A percentile compares a stretch with the other conserved stretches of the same genome.
Conservation (phyloP, 2,113 vertebrate genomes). For the Corythornis madagascariensis region DNA sequence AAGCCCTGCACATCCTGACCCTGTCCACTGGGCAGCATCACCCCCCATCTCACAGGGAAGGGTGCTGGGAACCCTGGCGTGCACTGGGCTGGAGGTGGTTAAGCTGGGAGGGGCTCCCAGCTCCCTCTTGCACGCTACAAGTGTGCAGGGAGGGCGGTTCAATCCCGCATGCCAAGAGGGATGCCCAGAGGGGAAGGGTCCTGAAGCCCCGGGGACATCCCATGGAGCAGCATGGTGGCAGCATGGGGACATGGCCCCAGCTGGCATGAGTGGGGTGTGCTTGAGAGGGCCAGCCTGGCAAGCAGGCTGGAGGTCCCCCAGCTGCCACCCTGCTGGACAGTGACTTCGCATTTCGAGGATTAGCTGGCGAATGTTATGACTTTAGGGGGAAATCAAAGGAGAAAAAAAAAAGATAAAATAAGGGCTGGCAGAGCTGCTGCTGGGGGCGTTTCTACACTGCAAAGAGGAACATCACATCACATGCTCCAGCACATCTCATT, state of each 20-base stretch:
- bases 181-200: not conserved
- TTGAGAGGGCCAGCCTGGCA: fast-evolving
- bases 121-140: not conserved
- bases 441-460: not conserved
- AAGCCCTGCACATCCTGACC: not conserved
- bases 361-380: not conserved
- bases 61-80: fast-evolving
- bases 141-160: not conserved
- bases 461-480: constrained; percentile 36
- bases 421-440: not conserved
- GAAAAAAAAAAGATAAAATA: too few relatives aligned
- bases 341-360: constrained; percentile 3
- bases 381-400: not conserved
- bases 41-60: fast-evolving
- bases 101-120: constrained; percentile 25
- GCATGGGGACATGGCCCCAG: not conserved
- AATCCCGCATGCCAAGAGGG: not conserved
- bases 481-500: constrained; percentile 6
- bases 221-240: fast-evolving
- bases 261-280: not conserved
- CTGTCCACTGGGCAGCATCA: too few relatives aligned
- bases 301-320: not conserved
- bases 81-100: not conserved
- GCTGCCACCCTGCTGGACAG: not conserved
- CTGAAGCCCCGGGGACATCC: not conserved